phyloP scores from a whole-genome alignment of 2,888 invertebrate genomes.

The Vesta saturnalis region DNA sequence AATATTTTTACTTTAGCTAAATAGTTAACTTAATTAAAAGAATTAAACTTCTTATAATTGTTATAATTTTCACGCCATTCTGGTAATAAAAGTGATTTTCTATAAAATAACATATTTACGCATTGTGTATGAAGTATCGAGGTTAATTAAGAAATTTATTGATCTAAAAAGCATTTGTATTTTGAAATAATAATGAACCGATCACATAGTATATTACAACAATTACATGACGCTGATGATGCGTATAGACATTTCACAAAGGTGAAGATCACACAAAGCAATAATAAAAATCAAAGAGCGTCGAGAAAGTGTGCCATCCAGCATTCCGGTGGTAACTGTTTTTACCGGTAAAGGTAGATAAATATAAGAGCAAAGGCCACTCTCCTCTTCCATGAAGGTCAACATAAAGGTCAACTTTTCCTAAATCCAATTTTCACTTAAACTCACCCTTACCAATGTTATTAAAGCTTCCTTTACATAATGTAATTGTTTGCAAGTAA shows the following conservation, averaged over 20 bases:
- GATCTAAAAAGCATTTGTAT: too few species aligned
- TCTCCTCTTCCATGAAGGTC: conserved; percentile 21
- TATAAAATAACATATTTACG: too few species aligned
- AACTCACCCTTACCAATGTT: not conserved
- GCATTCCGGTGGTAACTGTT: conserved; percentile 16
- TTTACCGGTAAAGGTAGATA: conserved; percentile 11
- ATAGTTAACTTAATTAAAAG: too few species aligned
- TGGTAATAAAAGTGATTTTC: too few species aligned
- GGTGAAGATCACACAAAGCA: not conserved
- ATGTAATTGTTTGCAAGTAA: too few species aligned
- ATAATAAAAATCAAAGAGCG: conserved; percentile 24
- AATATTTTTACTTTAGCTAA: too few species aligned
- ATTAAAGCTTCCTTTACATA: conserved; percentile 4
- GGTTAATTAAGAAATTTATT: too few species aligned
- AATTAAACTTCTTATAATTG: too few species aligned
- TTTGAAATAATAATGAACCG: too few species aligned
- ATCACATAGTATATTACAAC: too few species aligned
- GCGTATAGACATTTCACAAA: not conserved
- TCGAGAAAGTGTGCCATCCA: conserved; percentile 26
- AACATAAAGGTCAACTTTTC: conserved; percentile 3
- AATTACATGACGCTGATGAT: not conserved
- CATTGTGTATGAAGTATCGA: too few species aligned
- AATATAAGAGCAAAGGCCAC: conserved; percentile 19
- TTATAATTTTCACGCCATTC: too few species aligned
- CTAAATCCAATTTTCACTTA: not conserved